Base-by-base conservation (phyloP, 2,888 invertebrate species). In the Mythimna albipuncta region DNA sequence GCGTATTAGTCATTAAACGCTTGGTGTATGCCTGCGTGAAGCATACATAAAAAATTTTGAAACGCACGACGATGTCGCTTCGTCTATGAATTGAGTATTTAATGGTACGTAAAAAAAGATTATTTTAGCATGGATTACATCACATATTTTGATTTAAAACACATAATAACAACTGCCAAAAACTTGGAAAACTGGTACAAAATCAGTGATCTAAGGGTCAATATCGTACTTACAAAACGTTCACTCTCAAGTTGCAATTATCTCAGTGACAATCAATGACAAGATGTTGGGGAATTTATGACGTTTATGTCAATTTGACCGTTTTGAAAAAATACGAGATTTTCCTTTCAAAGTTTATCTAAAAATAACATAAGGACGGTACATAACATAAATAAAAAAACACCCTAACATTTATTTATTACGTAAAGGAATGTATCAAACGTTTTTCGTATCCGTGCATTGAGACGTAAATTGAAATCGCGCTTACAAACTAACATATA, bases 361-460 rank as follows among this genome's bases (percentile, higher is more conserved):
- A 72, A 66, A 69, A 74, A 68, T 75, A 84, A 75, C 54, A 72
- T 62, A 70, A 71, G 38, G 13, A 77, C 73, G 32, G 41, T 62
- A 81, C 69, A 52, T 38, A 81, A 81, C 47, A 62, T 52, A 69
- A 78, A 67, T 58, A 58, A 79, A 64, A 64, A 61, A 82, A 73
- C 71, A 71, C 47, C 77, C 62, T 81, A 69, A 65, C n/a, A 16
- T 68, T 52, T 61, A 52, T 68, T 72, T 52, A 35, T 58, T 67
- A 70, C 35, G 64, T 76, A 73, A 77, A 70, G 84, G 84, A 86
- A 87, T 86, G 86, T 87, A 87, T 87, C 87, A 86, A 84, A 83
- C 83, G 75, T 69, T 50, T 72, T 61, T 41, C 61, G 19, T 9
- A 58, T 55, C 55, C 65, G 65, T 75, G 52, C 32, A 59, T 21